Base-by-base conservation (phyloP, 2,888 invertebrate genomes). In the Cephonodes hylas region DNA sequence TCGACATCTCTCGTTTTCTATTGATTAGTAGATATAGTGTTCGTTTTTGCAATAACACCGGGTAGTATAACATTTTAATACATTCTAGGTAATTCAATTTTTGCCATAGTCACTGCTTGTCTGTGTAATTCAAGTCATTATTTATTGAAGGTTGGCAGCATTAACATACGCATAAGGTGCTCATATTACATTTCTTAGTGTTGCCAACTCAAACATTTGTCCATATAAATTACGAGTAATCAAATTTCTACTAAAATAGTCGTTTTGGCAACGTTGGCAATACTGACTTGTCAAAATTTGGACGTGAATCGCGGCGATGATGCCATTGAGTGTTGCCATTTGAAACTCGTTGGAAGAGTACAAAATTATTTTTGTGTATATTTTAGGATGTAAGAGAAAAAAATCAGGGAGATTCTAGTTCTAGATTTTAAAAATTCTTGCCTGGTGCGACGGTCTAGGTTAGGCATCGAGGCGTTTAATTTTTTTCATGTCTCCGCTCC, bases 361-460 rank as follows among this genome's bases (percentile, higher is more conserved):
- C 92, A 92, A 92, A 91, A 91, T 90, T 91, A 91, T 91, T 91
- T 88, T 92, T 91, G 89, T 91, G 89, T 89, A 92, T 90, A 91
- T 82, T 86, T 89, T 80, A 75, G 89, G 88, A 79, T 80, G 66
- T 91, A 91, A 92, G 91, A 85, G 81, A 87, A 84, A 87, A 88
- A 90, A 91, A 91, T 91, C 91, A 91, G 91, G 92, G 91, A 91
- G 91, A 84, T 81, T 87, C 75, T 91, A 89, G 87, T 75, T 72
- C 84, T 86, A 89, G 88, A 76, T 83, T 83, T 80, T 81, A 85
- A 83, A 84, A 81, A 80, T 88, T 89, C 86, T 89, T 89, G 90
- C 88, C 89, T 85, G 86, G 88, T 86, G 86, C 86, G 86, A 77
- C 77, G 75, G 76, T 80, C 73, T 80, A 80, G 71, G 73, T 77